Evolutionary conservation across 2,888 invertebrate species (phyloP).

Genomic region (Cabera pusaria): DNA sequence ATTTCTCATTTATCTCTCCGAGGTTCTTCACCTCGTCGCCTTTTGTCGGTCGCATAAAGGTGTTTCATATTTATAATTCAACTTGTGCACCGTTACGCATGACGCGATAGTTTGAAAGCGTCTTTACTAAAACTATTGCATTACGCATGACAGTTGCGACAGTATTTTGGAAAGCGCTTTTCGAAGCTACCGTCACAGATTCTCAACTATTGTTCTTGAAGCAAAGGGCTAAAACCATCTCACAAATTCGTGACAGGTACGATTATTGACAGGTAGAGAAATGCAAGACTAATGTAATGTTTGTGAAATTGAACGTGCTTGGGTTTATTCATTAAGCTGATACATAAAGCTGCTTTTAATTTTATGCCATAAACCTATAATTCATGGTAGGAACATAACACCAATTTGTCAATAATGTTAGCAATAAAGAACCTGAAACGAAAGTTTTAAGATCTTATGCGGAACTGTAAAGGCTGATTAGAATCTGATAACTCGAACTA

Average conservation of each 20-base stretch:
- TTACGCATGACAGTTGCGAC: constrained; percentile 30
- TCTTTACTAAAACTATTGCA: constrained; percentile 25
- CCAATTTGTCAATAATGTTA: too few species aligned
- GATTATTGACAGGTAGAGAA: constrained; percentile 11
- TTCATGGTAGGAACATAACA: too few species aligned
- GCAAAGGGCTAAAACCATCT: constrained; percentile 19
- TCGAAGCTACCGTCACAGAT: constrained; percentile 24
- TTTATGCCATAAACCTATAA: too few species aligned
- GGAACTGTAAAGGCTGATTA: too few species aligned
- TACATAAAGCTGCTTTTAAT: too few species aligned
- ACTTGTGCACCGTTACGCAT: constrained; percentile 77
- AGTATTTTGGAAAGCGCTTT: constrained; percentile 35
- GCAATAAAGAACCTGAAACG: too few species aligned
- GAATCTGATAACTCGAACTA: too few species aligned
- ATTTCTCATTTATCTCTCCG: constrained; percentile 77
- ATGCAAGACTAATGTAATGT: constrained; percentile 6
- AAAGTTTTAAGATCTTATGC: too few species aligned
- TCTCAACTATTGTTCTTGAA: constrained; percentile 21
- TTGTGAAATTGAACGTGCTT: too few species aligned
- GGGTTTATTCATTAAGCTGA: too few species aligned
- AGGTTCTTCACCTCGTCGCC: constrained; percentile 73
- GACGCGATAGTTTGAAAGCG: constrained; percentile 61
- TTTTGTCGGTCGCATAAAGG: constrained; percentile 74
- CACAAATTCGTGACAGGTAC: constrained; percentile 3
- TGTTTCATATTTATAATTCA: constrained; percentile 74